Evolutionary conservation across 2,113 vertebrate species (phyloP).

Genomic region (Vidua macroura): DNA sequence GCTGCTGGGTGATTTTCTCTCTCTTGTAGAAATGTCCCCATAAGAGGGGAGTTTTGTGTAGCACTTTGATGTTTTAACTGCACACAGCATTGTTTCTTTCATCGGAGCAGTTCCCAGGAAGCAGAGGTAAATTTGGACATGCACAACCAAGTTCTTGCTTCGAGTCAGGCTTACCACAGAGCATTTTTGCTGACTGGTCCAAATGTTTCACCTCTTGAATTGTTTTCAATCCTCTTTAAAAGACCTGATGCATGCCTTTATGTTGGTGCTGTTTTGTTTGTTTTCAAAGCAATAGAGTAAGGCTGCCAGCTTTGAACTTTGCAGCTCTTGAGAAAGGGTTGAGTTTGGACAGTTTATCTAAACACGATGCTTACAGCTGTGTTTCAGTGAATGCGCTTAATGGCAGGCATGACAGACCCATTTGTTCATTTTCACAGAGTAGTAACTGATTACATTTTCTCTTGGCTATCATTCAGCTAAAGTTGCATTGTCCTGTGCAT

Average conservation of each 20-base stretch:
- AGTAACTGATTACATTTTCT: not conserved
- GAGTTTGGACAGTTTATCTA: not conserved
- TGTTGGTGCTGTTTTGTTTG: not conserved
- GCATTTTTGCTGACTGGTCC: not conserved
- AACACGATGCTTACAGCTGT: not conserved
- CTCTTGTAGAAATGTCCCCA: not conserved
- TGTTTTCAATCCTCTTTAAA: not conserved
- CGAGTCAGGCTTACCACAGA: not conserved
- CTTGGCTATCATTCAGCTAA: not conserved
- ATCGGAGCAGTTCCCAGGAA: not conserved
- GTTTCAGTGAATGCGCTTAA: not conserved
- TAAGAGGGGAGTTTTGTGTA: not conserved
- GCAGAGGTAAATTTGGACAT: rapidly evolving
- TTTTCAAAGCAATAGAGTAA: not conserved
- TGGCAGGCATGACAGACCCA: not conserved
- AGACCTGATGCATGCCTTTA: not conserved
- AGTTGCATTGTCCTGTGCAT: not conserved
- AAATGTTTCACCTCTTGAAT: not conserved
- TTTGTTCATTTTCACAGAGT: not conserved
- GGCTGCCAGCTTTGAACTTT: not conserved
- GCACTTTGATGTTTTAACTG: not conserved
- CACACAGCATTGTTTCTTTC: not conserved
- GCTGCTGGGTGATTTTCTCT: not conserved
- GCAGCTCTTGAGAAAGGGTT: not conserved
- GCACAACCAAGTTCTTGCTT: not conserved